Base-by-base conservation (phyloP, 1,140 invertebrate species). In the Drosophila arizonae region DNA sequence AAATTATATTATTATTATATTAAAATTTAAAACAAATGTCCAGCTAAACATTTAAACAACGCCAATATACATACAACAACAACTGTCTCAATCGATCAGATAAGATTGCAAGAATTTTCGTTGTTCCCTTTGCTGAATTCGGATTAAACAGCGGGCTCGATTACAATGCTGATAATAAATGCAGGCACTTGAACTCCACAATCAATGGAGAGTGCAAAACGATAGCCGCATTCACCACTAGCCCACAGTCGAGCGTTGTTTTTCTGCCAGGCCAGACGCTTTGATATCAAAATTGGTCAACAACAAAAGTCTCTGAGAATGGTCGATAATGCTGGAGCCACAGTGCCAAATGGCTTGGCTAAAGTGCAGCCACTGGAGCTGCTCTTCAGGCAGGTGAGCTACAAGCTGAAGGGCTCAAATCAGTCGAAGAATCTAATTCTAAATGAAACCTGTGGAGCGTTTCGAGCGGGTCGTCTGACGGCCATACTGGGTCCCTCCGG, bases 401-500 rank as follows among this genome's bases (percentile, higher is more conserved):
- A 90, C 61, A 74, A 56, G 33, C 10, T 81, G 6, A 87, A 75
- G 43, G n/a, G 41, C 3, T 11, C 30, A 0, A 84, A 80, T 28
- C 57, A 55, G 8, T 21, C 17, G 6, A 78, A 33, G 15, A 24
- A 10, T 6, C 79, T 77, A 9, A 95, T 96, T 69, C 81, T 96
- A 13, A 92, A 94, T 55, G 93, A 93, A 24, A 92, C 93, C 0
- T 93, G 92, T 13, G 95, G 95, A 0, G 92, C 92, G 21, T 93
- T 95, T 30, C 90, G 92, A 33, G 92, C 94, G 0, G 93, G 94
- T 1, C 93, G 93, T 81, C 72, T 97, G 1, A 95, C 95, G 0
- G 96, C 94, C 33, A 96, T 97, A 52, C 93, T 97, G 80, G 96
- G 96, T 0, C 96, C 96, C 1, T 96, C 95, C 0, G 96, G 96